phyloP scores from a whole-genome alignment of 1,140 invertebrate genomes.

The Chionoecetes opilio region DNA sequence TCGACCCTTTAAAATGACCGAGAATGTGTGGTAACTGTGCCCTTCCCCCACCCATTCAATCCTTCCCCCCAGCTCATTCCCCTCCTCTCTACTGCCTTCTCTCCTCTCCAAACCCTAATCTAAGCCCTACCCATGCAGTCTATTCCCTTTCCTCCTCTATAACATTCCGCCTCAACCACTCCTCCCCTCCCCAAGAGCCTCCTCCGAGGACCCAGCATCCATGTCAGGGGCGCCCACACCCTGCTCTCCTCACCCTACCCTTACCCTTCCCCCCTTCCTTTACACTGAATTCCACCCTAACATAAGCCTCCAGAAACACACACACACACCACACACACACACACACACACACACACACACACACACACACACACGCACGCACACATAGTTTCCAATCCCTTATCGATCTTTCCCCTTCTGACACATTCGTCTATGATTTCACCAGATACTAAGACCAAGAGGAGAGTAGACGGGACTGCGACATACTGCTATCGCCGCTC shows the following conservation, averaged over 20 bases:
- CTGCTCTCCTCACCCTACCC: too few species aligned
- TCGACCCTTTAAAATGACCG: conserved; percentile 16
- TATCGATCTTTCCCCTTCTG: conserved; percentile 15
- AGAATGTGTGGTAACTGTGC: conserved; percentile 9
- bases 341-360: conserved; percentile 23
- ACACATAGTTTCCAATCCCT: conserved; percentile 19
- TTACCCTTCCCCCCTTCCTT: too few species aligned
- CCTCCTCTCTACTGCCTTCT: background rate
- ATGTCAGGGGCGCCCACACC: too few species aligned
- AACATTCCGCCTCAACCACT: background rate
- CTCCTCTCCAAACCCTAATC: background rate
- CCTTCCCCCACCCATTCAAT: background rate
- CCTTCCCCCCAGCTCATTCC: background rate
- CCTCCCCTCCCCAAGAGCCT: background rate
- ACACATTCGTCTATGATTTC: conserved; percentile 14
- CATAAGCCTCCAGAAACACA: background rate
- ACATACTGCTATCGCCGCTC: background rate
- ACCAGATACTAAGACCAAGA: conserved; percentile 15
- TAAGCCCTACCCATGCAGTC: background rate
- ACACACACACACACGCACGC: background rate
- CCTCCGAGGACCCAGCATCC: too few species aligned
- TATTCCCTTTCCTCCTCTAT: background rate
- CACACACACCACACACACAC: conserved; percentile 8
- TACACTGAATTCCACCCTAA: background rate
- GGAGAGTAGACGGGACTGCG: background rate